Evolutionary conservation across 2,888 invertebrate species (phyloP).

Genomic region (Eristalis arbustorum): DNA sequence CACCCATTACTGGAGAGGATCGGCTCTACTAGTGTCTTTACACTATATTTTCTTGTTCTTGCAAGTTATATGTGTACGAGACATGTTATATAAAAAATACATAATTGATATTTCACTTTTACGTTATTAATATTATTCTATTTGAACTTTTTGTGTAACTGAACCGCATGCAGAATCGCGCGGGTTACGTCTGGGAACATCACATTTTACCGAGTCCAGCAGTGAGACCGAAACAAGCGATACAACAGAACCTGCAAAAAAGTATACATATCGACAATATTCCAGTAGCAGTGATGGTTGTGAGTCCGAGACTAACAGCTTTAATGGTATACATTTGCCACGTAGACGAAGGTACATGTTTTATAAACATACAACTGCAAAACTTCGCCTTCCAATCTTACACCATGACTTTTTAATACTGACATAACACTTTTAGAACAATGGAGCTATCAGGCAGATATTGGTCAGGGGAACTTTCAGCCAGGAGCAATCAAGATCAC

Average conservation of each 20-base stretch:
- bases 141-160: not conserved
- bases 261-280: slow-evolving; percentile 68
- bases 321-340: slow-evolving; percentile 71
- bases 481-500: slow-evolving; percentile 93
- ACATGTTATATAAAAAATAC: too few species aligned
- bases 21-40: too few species aligned
- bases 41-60: too few species aligned
- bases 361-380: too few species aligned
- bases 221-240: slow-evolving; percentile 77
- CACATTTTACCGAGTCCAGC: slow-evolving; percentile 75
- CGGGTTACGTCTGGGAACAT: slow-evolving; percentile 68
- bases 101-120: too few species aligned
- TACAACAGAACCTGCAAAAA: slow-evolving; percentile 57
- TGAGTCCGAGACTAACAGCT: slow-evolving; percentile 77
- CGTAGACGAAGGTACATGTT: slow-evolving; percentile 56
- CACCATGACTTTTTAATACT: not conserved
- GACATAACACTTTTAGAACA: slow-evolving; percentile 55
- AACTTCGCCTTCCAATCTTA: too few species aligned
- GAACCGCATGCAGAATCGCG: slow-evolving; percentile 73
- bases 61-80: too few species aligned
- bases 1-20: too few species aligned
- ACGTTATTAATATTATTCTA: not conserved
- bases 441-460: slow-evolving; percentile 82
- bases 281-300: slow-evolving; percentile 80
- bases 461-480: slow-evolving; percentile 89